Evolutionary conservation across 1,140 invertebrate genomes (phyloP).

Genomic region (Aphidius ervi): DNA sequence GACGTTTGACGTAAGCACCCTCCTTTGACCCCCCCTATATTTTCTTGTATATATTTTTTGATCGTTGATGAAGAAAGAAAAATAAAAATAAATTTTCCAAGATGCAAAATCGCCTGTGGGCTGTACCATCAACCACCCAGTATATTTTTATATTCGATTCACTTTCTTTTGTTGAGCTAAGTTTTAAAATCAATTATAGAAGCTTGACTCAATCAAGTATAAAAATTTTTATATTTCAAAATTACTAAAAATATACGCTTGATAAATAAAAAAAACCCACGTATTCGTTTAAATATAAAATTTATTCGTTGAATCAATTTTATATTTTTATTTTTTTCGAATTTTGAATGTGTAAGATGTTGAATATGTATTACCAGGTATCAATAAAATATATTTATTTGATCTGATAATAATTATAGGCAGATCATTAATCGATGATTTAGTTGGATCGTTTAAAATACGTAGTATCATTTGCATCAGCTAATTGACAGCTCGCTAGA

Average conservation of each 20-base stretch:
- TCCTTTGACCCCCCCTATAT: conserved; percentile 6
- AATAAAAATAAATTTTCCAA: neutral
- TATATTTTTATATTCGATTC: neutral
- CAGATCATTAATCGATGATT: no score
- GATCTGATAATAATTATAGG: no score
- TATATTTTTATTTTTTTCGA: no score
- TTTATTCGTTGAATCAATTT: no score
- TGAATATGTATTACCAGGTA: no score
- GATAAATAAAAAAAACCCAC: no score
- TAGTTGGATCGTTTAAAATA: neutral
- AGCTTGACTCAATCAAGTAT: conserved; percentile 9
- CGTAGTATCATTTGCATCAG: conserved; percentile 11
- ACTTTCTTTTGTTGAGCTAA: neutral
- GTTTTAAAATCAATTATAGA: conserved; percentile 4
- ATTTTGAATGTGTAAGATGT: no score
- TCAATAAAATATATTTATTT: no score
- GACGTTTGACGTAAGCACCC: conserved; percentile 37
- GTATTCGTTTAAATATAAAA: no score
- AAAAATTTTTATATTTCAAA: neutral
- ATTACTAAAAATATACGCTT: neutral
- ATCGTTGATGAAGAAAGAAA: conserved; percentile 25
- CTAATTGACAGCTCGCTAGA: conserved; percentile 11
- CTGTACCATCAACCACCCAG: conserved; percentile 16
- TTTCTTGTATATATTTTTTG: conserved; percentile 40
- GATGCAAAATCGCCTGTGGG: conserved; percentile 14